These are phyloP conservation scores for Trilocha varians DNA, from an alignment of 2,888 invertebrate species.

Conservation along the genomic window DNA sequence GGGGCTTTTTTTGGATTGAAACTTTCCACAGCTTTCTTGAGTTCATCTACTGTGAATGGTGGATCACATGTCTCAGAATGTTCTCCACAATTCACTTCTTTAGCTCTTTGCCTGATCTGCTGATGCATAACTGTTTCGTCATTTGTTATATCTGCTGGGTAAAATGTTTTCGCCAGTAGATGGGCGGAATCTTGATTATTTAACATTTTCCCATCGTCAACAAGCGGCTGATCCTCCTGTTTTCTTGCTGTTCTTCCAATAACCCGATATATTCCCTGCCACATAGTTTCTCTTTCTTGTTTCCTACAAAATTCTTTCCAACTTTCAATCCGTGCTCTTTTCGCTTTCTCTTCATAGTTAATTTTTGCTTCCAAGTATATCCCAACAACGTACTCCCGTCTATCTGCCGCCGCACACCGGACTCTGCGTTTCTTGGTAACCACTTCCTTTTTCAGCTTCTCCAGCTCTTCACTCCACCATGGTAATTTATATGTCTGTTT, in stretches of 20 bases:
- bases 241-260: too few species aligned
- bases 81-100: not conserved
- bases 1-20: slow-evolving; percentile 9
- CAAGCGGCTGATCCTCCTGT: slow-evolving; percentile 4
- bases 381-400: not conserved
- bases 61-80: slow-evolving; percentile 6
- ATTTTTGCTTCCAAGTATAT: not conserved
- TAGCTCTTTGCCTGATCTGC: not conserved
- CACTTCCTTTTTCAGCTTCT: too few species aligned
- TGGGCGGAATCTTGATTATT: not conserved
- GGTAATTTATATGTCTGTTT: not conserved
- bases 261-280: slow-evolving; percentile 6
- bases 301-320: slow-evolving; percentile 9
- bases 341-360: not conserved
- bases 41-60: slow-evolving; percentile 8
- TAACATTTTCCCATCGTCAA: not conserved
- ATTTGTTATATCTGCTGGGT: not conserved
- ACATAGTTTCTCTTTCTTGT: slow-evolving; percentile 3
- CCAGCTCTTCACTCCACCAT: not conserved
- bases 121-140: slow-evolving; percentile 4
- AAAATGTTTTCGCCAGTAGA: not conserved
- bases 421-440: too few species aligned
- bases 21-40: not conserved
- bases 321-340: slow-evolving; percentile 1
- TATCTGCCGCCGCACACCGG: not conserved